Evolutionary conservation across 2,113 vertebrate genomes (phyloP), one percentile per base, ranked within the genome.

Genomic region (Hyperopisus bebe): DNA sequence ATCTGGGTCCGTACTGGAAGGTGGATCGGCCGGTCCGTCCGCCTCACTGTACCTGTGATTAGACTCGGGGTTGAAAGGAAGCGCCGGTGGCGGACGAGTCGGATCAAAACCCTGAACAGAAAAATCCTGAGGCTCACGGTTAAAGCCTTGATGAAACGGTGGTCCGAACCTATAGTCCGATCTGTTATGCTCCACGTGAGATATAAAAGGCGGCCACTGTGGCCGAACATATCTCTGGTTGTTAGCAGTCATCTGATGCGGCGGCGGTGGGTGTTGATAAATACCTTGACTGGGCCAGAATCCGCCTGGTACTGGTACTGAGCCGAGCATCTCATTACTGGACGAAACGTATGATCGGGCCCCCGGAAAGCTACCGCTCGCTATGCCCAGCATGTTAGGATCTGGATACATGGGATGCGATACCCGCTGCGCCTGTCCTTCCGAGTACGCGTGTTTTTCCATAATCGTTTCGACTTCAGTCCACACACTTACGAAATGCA

Each of bases 31-130:
- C 21, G 19, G 5, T 83, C 42, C 8, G 42, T 13, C 39, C 19
- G 89, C 7, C 10, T 77, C 86, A 21, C 17, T 44, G 11, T 51
- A 42, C 31, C 24, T 27, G 13, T n/a, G 55, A 31, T 15, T n/a
- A n/a, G 24, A 11, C 47, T 85, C 83, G 10, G 83, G n/a, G 5
- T 47, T 31, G 85, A 35, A 87, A 39, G 47, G 50, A 21, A 90
- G 42, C 9, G 89, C 19, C 7, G 89, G 89, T 10, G 89, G 89
- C 13, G 84, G 89, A 46, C 84, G 62, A 21, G 90, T 88, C 80
- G 66, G 47, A 44, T 88, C 74, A 6, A 90, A 90, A 42, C 80
- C 74, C 50, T 21, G 86, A 19, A 80, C 3, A 1, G 24, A 47
- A 21, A 35, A 21, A 74, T 31, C 80, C 31, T 6, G 66, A 87